Evolutionary conservation across 2,113 vertebrate genomes (phyloP), one percentile per base, ranked within the genome.

Genomic region (Dasypus novemcinctus): DNA sequence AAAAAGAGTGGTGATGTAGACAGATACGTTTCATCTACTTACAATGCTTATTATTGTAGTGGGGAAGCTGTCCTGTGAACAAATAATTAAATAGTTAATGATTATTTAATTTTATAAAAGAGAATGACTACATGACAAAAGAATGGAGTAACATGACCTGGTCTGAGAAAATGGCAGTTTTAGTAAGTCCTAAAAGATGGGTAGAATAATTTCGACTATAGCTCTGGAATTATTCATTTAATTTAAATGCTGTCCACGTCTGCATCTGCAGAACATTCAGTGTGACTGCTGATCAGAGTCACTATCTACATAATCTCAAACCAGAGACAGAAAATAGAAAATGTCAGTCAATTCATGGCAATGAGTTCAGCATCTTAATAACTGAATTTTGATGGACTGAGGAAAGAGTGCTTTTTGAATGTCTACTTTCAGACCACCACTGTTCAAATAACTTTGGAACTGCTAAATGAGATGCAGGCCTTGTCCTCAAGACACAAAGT

Each of bases 231-330:
- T 29, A 68, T 72, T 91, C 33, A 82, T 84, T 81, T 87, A 49
- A 84, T 94, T 90, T 81, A 78, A 92, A 92, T 75, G 63, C 80
- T 93, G 20, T 23, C 43, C 64, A 25, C 0, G 2, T 88, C 57
- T n/a, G 23, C 36, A 61, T 18, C 69, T 54, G 5, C 82, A 69
- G 46, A 79, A 36, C 27, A 82, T 69, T 74, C 38, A 68, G 2
- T 52, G 13, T 74, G 86, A 75, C 12, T 68, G 12, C 79, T 87
- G 49, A 80, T 89, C 91, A 87, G 74, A 86, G 81, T 59, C 80
- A 38, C 43, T 76, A 43, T 76, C 93, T 72, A 96, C 64, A 84
- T 71, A 21, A 72, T 92, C 91, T 93, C 89, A 83, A 95, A 13
- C 87, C 41, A 49, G 25, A 95, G 63, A 79, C 20, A 15, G 64